These are phyloP conservation scores for Notolabrus celidotus DNA, from an alignment of 2,797 vertebrate species.

Conservation along the genomic window DNA sequence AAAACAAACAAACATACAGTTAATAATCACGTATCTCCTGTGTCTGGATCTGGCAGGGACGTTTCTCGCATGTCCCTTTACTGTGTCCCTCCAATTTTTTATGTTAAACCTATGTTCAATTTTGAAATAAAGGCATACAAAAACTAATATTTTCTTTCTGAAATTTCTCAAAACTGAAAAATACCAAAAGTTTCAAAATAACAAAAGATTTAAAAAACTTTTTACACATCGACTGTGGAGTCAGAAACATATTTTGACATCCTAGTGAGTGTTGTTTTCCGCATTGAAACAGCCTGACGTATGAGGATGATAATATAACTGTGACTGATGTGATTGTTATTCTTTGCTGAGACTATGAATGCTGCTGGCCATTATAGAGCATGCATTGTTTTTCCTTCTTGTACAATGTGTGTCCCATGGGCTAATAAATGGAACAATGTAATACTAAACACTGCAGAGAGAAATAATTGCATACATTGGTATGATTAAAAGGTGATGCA, in stretches of 20 bases:
- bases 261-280: not conserved
- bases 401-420: conserved; percentile 30
- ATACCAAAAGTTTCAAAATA: not conserved
- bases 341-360: conserved; percentile 24
- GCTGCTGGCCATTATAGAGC: conserved; percentile 18
- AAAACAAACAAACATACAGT: not conserved
- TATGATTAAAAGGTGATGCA: not conserved
- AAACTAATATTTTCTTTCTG: no score
- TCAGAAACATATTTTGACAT: not conserved
- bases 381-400: conserved; percentile 26
- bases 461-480: not conserved
- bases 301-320: not conserved
- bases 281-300: not conserved
- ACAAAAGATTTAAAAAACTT: not conserved
- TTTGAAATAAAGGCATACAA: no score
- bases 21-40: not conserved
- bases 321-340: conserved; percentile 10
- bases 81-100: not conserved
- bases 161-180: no score
- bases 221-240: not conserved
- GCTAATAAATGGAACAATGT: conserved; percentile 55
- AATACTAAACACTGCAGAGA: not conserved
- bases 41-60: not conserved
- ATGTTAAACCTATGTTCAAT: no score
- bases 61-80: not conserved